A percentile compares a stretch with the other conserved stretches of the same genome.
Evolutionary conservation across 2,797 vertebrate genomes (phyloP).

Genomic region (Balearica regulorum): DNA sequence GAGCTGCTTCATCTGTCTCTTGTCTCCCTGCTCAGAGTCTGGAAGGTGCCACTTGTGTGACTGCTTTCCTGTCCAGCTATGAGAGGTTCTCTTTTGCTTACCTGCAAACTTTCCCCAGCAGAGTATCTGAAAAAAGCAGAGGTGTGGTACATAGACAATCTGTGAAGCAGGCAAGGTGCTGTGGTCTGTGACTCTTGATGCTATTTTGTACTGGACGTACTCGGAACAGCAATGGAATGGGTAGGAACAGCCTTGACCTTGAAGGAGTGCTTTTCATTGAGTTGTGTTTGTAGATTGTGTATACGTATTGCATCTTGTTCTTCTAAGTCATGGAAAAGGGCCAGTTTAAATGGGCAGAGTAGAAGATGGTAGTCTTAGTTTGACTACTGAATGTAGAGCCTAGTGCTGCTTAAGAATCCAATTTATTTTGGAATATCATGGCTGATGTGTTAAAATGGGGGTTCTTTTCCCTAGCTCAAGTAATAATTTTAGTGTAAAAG

Average conservation of each 20-base stretch:
- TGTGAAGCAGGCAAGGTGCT: neutral
- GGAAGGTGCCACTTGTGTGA: neutral
- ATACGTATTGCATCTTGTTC: neutral
- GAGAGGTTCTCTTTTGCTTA: neutral
- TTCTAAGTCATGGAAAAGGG: fast-evolving
- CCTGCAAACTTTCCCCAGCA: neutral
- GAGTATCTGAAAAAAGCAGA: neutral
- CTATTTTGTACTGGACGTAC: neutral
- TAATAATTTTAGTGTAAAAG: neutral
- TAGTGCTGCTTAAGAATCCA: neutral
- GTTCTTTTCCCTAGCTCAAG: neutral
- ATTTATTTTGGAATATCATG: neutral
- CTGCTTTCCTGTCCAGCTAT: neutral
- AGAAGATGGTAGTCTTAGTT: neutral
- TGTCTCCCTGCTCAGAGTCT: fast-evolving
- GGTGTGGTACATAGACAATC: neutral
- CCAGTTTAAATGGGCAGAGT: neutral
- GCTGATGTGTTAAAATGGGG: neutral
- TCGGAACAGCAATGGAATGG: neutral
- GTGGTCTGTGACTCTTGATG: neutral
- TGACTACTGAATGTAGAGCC: neutral
- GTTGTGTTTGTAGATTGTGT: neutral
- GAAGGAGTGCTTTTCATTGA: neutral
- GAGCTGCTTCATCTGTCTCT: neutral
- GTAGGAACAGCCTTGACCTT: neutral